phyloP scores from a whole-genome alignment of 2,888 invertebrate genomes.

The Tetragnatha montana region DNA sequence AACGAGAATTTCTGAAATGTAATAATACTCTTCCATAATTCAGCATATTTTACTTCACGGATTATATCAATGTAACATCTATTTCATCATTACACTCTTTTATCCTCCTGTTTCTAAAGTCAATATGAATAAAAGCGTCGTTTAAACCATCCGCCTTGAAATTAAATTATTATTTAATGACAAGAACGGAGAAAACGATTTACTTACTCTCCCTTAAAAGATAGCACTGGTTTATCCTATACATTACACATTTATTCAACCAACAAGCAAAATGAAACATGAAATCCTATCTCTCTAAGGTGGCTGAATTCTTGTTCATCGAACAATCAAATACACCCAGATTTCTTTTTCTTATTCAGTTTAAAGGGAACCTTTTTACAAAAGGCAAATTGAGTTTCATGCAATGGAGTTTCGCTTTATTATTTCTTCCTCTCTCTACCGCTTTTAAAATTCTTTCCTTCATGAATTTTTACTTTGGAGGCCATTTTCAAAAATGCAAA shows the following conservation, averaged over 20 bases:
- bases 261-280: not conserved
- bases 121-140: not conserved
- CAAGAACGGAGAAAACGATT: not conserved
- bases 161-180: not conserved
- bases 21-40: too few relatives aligned
- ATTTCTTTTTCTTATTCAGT: not conserved
- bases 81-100: too few relatives aligned
- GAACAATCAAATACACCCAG: not conserved
- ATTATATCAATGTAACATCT: too few relatives aligned
- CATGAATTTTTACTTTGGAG: not conserved
- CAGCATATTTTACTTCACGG: too few relatives aligned
- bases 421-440: not conserved
- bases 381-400: not conserved
- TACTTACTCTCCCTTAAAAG: not conserved
- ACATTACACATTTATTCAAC: not conserved
- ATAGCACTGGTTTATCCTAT: not conserved
- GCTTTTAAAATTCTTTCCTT: not conserved
- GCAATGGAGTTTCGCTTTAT: not conserved
- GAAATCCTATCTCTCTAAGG: not conserved
- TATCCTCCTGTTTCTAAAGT: too few relatives aligned
- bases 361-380: not conserved
- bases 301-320: not conserved
- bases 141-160: not conserved
- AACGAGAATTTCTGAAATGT: too few relatives aligned
- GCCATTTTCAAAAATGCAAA: constrained; percentile 22